phyloP scores from a whole-genome alignment of 2,113 vertebrate genomes.

The Myotis brandtii region DNA sequence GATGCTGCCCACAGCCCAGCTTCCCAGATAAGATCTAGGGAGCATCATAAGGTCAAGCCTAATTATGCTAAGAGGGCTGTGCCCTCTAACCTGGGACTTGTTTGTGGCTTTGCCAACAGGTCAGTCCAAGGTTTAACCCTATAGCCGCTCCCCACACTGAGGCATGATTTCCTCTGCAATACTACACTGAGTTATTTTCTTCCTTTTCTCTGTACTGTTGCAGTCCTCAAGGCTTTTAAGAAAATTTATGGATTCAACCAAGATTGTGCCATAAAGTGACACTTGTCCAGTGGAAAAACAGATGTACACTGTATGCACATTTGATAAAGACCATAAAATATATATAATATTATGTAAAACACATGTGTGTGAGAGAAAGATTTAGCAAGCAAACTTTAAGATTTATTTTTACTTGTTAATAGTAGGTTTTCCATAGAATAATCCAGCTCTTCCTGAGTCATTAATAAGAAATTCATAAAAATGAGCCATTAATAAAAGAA shows the following conservation, averaged over 20 bases:
- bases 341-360: neutral
- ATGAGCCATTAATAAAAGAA: conserved; percentile 49
- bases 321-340: neutral
- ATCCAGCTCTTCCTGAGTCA: conserved; percentile 25
- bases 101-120: no score
- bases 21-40: no score
- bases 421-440: neutral
- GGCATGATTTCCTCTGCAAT: neutral
- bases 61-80: no score
- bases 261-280: neutral
- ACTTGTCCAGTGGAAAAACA: conserved; percentile 1
- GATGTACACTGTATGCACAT: neutral
- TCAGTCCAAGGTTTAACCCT: no score
- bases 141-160: neutral
- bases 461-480: conserved; percentile 70
- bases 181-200: conserved; percentile 18
- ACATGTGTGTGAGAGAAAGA: neutral
- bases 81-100: no score
- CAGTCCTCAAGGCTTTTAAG: neutral
- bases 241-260: conserved; percentile 39
- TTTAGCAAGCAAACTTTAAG: neutral
- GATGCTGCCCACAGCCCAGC: no score
- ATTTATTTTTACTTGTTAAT: conserved; percentile 59
- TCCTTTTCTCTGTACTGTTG: neutral
- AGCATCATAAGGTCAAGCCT: no score